Conservation (phyloP, 1,140 invertebrate genomes). For the Argopecten irradians region DNA sequence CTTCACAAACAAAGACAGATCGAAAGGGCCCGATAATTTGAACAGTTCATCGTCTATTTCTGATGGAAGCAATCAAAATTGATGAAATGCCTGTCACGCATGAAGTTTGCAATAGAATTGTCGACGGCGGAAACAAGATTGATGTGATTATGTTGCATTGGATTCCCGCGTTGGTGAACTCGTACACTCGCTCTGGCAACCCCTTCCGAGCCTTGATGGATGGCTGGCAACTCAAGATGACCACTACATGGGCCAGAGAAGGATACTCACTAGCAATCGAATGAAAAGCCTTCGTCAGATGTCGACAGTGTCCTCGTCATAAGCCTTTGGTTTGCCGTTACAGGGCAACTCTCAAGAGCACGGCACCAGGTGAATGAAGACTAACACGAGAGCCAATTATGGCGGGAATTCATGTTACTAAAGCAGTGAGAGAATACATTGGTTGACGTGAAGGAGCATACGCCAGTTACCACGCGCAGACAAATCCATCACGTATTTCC, state of each 20-base stretch:
- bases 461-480: neutral
- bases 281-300: conserved; percentile 5
- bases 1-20: conserved; percentile 36
- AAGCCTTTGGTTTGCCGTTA: neutral
- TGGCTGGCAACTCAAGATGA: conserved; percentile 26
- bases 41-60: conserved; percentile 38
- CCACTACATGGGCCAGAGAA: neutral
- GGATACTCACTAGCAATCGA: conserved; percentile 6
- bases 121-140: conserved; percentile 36
- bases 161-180: conserved; percentile 26
- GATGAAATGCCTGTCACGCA: conserved; percentile 43
- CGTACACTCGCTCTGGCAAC: conserved; percentile 25
- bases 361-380: neutral
- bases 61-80: conserved; percentile 45
- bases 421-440: neutral
- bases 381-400: conserved; percentile 8
- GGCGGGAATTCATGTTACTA: neutral
- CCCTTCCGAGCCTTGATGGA: conserved; percentile 26
- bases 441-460: conserved; percentile 4
- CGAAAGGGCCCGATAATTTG: conserved; percentile 36
- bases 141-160: conserved; percentile 33
- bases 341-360: neutral
- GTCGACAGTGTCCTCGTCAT: neutral
- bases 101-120: conserved; percentile 35
- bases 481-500: neutral